These are phyloP conservation scores for Yponomeuta evonymella DNA, from an alignment of 2,888 invertebrate genomes.

Conservation along the genomic window DNA sequence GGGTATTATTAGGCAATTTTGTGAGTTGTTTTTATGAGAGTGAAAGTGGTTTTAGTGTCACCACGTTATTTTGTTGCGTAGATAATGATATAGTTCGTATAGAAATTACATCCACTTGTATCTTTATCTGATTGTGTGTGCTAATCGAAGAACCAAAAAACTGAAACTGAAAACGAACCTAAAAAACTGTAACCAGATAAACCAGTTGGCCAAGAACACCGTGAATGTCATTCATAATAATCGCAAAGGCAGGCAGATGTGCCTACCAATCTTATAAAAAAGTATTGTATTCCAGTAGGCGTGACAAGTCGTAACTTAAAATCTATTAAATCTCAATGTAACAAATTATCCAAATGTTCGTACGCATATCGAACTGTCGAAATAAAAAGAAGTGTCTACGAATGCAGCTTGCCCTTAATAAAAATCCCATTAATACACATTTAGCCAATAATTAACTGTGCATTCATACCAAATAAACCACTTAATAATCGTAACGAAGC, in stretches of 20 bases:
- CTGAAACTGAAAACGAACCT: too few relatives aligned
- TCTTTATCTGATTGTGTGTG: too few relatives aligned
- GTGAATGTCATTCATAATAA: too few relatives aligned
- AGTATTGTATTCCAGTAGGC: background rate
- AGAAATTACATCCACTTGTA: too few relatives aligned
- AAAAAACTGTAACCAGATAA: too few relatives aligned
- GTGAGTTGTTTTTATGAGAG: constrained; percentile 3
- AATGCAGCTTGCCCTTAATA: constrained; percentile 26
- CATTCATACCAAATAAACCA: constrained; percentile 53
- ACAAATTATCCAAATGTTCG: constrained; percentile 5
- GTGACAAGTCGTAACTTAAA: background rate
- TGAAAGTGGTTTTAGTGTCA: constrained; percentile 9
- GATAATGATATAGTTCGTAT: too few relatives aligned
- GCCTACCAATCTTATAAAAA: background rate
- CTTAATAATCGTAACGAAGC: constrained; percentile 53
- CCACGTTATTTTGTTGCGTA: background rate
- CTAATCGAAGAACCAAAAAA: too few relatives aligned
- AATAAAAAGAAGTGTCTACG: background rate
- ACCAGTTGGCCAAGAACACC: too few relatives aligned
- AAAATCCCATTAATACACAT: constrained; percentile 42
- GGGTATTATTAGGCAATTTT: constrained; percentile 9
- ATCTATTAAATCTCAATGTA: background rate
- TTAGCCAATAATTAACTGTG: constrained; percentile 38
- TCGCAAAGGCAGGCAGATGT: background rate
- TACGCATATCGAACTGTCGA: background rate